Evolutionary conservation across 2,797 vertebrate species (phyloP).

Genomic region (Melanotaenia parkinsoni): DNA sequence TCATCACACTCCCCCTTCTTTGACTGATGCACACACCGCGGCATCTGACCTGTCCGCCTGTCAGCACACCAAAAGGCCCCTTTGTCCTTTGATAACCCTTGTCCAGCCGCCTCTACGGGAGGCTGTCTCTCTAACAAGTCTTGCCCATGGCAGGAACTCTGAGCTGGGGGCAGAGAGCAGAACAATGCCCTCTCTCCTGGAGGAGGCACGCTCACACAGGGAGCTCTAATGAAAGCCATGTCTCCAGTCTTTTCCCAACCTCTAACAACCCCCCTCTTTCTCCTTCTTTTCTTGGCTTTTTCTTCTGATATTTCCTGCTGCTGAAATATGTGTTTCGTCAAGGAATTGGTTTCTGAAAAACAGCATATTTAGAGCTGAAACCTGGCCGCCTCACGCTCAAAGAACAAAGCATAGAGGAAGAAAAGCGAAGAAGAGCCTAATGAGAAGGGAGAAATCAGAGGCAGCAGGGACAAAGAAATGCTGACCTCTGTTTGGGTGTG

Average conservation of each 20-base stretch:
- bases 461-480: constrained; percentile 42
- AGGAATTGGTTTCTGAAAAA: constrained; percentile 47
- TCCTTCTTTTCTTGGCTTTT: constrained; percentile 9
- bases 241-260: constrained; percentile 47
- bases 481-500: constrained; percentile 63
- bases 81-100: constrained; percentile 83
- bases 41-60: constrained; percentile 69
- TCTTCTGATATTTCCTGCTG: constrained; percentile 43
- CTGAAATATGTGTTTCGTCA: constrained; percentile 29
- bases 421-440: constrained; percentile 24
- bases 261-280: constrained; percentile 19
- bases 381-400: constrained; percentile 1
- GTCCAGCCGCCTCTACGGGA: constrained; percentile 76
- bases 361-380: neutral
- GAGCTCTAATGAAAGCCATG: constrained; percentile 73
- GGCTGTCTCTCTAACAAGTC: constrained; percentile 74
- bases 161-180: constrained; percentile 59
- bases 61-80: constrained; percentile 80
- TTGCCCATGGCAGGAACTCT: constrained; percentile 69
- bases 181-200: constrained; percentile 71
- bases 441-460: constrained; percentile 60
- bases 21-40: constrained; percentile 9
- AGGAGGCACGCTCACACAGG: constrained; percentile 50
- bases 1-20: constrained; percentile 15
- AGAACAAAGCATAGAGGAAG: constrained; percentile 10